Evolutionary conservation across 2,797 vertebrate genomes (phyloP).

Genomic region (Octomys mimax): DNA sequence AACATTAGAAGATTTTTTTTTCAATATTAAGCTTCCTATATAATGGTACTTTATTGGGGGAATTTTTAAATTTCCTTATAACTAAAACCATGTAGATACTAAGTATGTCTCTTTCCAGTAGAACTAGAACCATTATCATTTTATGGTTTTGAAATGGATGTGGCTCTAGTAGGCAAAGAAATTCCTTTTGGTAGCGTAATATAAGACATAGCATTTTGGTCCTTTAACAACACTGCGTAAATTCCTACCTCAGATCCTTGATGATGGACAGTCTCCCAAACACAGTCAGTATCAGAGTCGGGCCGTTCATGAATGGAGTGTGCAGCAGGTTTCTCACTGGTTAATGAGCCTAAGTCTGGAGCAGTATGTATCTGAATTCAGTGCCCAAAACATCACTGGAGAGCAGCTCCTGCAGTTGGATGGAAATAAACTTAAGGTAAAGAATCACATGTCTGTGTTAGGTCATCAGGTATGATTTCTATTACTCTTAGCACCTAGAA

Average conservation of each 20-base stretch:
- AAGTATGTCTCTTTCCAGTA: neutral
- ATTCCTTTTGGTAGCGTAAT: conserved; percentile 35
- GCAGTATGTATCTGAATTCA: conserved; percentile 96
- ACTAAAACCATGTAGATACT: conserved; percentile 2
- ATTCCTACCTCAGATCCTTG: conserved; percentile 92
- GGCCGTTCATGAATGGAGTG: conserved; percentile 94
- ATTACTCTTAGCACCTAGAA: neutral
- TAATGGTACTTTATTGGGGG: conserved; percentile 40
- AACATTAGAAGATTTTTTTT: conserved; percentile 10
- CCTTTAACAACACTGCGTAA: conserved; percentile 55
- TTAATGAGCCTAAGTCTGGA: conserved; percentile 95
- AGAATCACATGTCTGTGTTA: conserved; percentile 46
- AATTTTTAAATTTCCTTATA: conserved; percentile 45
- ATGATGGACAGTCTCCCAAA: conserved; percentile 93
- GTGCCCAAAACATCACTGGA: conserved; percentile 95
- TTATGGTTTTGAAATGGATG: conserved; percentile 15
- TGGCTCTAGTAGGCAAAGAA: conserved; percentile 34
- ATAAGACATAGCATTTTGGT: conserved; percentile 26
- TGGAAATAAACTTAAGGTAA: conserved; percentile 95
- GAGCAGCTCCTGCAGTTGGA: conserved; percentile 95
- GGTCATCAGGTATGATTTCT: conserved; percentile 30
- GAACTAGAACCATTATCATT: conserved; percentile 39
- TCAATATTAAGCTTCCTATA: conserved; percentile 26
- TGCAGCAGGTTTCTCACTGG: conserved; percentile 97
- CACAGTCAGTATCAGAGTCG: conserved; percentile 93